Percentiles rank a stretch among this genome's conserved stretches.
Evolutionary conservation across 2,888 invertebrate species (phyloP).

Genomic region (Bombylius discolor): DNA sequence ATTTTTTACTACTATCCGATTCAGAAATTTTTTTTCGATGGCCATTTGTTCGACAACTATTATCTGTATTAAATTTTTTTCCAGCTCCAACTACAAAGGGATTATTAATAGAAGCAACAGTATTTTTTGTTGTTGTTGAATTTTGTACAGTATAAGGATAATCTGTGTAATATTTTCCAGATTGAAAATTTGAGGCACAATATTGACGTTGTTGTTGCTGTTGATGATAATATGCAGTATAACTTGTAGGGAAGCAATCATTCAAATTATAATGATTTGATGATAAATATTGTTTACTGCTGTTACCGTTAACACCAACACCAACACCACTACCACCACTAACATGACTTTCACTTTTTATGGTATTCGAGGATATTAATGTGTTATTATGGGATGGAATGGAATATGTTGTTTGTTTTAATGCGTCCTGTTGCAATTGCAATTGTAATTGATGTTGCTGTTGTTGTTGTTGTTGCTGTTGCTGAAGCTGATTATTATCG

Average conservation of each 20-base stretch:
- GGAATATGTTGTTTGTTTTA: background rate
- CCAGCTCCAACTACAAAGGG: constrained; percentile 28
- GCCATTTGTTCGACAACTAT: constrained; percentile 5
- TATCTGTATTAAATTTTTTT: constrained; percentile 21
- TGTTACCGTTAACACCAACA: constrained; percentile 25
- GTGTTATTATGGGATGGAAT: constrained; percentile 5
- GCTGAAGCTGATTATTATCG: constrained; percentile 17
- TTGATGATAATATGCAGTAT: constrained; percentile 33
- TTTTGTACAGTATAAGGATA: constrained; percentile 27
- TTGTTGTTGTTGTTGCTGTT: constrained; percentile 21
- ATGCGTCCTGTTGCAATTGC: constrained; percentile 7
- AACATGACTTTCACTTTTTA: background rate
- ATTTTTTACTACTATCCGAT: constrained; percentile 15
- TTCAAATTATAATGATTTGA: constrained; percentile 16
- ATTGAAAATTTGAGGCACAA: background rate
- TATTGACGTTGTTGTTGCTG: constrained; percentile 20
- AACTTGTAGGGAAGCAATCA: constrained; percentile 31
- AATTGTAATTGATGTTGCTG: constrained; percentile 6
- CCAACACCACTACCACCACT: constrained; percentile 16
- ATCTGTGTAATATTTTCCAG: constrained; percentile 22
- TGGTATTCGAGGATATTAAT: constrained; percentile 10
- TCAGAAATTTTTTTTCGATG: constrained; percentile 10
- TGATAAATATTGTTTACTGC: constrained; percentile 15
- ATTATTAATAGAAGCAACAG: constrained; percentile 16
- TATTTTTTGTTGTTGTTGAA: background rate